These are phyloP conservation scores for Corythaeola cristata DNA, from an alignment of 2,113 vertebrate genomes.

Conservation along the genomic window DNA sequence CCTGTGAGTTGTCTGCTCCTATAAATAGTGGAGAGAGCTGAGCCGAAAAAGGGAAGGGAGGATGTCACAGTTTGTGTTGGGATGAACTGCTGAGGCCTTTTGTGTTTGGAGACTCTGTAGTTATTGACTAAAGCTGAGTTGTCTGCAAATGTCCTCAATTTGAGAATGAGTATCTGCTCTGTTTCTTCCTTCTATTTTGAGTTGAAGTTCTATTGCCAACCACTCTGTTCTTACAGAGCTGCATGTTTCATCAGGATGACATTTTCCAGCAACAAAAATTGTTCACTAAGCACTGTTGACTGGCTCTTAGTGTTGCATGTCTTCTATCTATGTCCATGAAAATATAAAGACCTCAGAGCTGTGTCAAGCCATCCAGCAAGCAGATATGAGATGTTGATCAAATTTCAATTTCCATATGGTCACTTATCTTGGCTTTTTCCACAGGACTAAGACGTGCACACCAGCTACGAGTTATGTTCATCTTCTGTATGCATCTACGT, in stretches of 20 bases:
- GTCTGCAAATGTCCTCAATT: not conserved
- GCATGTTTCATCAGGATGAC: not conserved
- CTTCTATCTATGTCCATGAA: not conserved
- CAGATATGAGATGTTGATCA: not conserved
- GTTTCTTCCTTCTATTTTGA: not conserved
- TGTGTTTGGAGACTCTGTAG: not conserved
- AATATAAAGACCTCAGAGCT: not conserved
- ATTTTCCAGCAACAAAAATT: not conserved
- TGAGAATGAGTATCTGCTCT: not conserved
- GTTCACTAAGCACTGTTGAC: fast-evolving
- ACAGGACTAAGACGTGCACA: fast-evolving
- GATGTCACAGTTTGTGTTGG: not conserved
- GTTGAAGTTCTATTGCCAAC: not conserved
- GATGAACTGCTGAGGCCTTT: not conserved
- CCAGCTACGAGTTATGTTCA: not conserved
- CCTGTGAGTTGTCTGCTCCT: not conserved
- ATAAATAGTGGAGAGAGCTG: not conserved
- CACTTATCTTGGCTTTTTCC: not conserved
- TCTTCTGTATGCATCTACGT: fast-evolving
- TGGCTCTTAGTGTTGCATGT: not conserved
- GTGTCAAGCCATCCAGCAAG: not conserved
- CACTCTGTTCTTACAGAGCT: not conserved
- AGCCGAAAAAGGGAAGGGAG: not conserved
- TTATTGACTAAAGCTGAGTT: not conserved
- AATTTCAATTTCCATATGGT: not conserved